These are phyloP conservation scores for Cricetomys ansorgei DNA, from an alignment of 2,113 vertebrate genomes.

Conservation along the genomic window DNA sequence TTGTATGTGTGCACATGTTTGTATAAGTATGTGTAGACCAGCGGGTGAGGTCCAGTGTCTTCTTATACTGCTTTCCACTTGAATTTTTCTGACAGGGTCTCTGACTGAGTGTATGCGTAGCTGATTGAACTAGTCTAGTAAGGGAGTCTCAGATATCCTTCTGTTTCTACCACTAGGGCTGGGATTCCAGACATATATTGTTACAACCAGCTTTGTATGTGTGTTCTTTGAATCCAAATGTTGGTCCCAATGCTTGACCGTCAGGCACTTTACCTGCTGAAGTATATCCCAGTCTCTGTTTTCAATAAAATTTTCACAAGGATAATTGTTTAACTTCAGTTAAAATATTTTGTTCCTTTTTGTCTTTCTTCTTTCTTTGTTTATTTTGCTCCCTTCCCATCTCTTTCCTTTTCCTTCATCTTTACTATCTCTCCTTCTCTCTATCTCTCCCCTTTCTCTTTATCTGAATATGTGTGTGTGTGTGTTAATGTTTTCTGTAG, in stretches of 20 bases:
- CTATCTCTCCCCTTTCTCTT: not conserved
- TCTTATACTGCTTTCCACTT: not conserved
- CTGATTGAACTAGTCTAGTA: not conserved
- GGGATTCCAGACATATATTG: not conserved
- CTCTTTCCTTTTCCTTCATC: not conserved
- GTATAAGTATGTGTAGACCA: not conserved
- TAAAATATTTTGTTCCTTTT: not conserved
- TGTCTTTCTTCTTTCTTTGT: not conserved
- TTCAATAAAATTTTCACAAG: not conserved
- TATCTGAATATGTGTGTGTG: not conserved
- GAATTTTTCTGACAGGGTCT: not conserved
- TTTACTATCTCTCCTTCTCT: not conserved
- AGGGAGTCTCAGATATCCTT: not conserved
- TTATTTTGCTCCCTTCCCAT: not conserved
- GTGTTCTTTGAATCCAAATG: not conserved
- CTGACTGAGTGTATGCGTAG: not conserved
- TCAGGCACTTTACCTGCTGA: too few species aligned
- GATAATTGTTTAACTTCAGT: not conserved
- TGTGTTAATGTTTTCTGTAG: not conserved
- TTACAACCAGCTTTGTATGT: not conserved
- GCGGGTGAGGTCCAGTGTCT: not conserved
- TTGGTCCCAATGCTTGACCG: not conserved
- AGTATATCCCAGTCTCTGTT: not conserved
- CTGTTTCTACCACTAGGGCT: not conserved
- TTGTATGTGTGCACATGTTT: not conserved